These are phyloP conservation scores for Cryptocephalus moraei DNA, from an alignment of 2,888 invertebrate genomes.

Conservation along the genomic window DNA sequence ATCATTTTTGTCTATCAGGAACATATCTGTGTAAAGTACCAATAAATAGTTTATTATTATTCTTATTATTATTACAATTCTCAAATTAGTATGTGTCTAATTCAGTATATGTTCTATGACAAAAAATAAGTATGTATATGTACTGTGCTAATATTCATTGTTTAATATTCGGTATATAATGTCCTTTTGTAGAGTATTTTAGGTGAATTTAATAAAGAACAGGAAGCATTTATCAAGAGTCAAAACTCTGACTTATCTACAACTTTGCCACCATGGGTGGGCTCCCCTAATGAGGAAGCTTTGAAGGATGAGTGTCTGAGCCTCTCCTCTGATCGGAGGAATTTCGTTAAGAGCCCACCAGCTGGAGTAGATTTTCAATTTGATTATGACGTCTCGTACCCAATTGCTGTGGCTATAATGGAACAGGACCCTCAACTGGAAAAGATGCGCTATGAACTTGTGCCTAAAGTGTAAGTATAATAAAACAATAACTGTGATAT, in stretches of 20 bases:
- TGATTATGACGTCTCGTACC: slow-evolving; percentile 86
- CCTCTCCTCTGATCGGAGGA: slow-evolving; percentile 88
- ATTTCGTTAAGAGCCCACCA: slow-evolving; percentile 94
- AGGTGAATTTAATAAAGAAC: slow-evolving; percentile 94
- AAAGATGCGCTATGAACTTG: slow-evolving; percentile 98
- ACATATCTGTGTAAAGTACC: no score
- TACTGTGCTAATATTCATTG: no score
- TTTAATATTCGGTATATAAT: background rate
- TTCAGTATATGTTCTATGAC: no score
- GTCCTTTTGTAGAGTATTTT: slow-evolving; percentile 68
- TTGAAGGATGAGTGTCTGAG: slow-evolving; percentile 94
- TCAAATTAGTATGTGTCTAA: no score
- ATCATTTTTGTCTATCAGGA: no score
- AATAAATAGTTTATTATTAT: no score
- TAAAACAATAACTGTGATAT: no score
- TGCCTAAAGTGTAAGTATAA: slow-evolving; percentile 88
- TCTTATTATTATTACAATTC: no score
- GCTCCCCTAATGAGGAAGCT: slow-evolving; percentile 86
- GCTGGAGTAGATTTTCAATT: slow-evolving; percentile 92
- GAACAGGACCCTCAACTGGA: slow-evolving; percentile 92
- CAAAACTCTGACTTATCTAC: slow-evolving; percentile 62
- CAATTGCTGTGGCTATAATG: slow-evolving; percentile 89
- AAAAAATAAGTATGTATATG: no score
- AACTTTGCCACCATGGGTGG: slow-evolving; percentile 87
- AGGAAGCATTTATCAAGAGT: slow-evolving; percentile 88